Percentiles rank a stretch among this genome's conserved stretches.
phyloP scores from a whole-genome alignment of 2,888 invertebrate genomes.

The Microplitis manilae region DNA sequence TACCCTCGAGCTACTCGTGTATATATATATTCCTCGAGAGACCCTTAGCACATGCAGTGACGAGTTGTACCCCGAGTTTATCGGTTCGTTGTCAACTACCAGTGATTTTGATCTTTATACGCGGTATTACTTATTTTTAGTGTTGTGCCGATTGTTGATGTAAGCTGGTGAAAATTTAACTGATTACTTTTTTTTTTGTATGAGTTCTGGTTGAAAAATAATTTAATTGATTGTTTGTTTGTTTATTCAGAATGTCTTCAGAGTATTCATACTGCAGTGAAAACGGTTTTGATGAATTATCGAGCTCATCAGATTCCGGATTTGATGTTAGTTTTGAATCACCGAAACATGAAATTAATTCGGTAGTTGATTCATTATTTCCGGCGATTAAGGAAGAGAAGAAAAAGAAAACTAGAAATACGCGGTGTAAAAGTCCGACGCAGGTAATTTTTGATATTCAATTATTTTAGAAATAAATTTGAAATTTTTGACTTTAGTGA shows the following conservation, averaged over 20 bases:
- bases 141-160: background rate
- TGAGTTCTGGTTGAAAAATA: background rate
- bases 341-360: constrained; percentile 63
- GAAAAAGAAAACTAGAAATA: constrained; percentile 82
- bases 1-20: constrained; percentile 62
- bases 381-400: constrained; percentile 72
- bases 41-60: constrained; percentile 65
- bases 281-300: constrained; percentile 69
- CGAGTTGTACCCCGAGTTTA: constrained; percentile 62
- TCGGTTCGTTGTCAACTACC: constrained; percentile 45
- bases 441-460: constrained; percentile 62
- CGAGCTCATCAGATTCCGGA: constrained; percentile 83
- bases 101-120: constrained; percentile 48
- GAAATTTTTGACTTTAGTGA: background rate
- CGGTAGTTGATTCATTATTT: constrained; percentile 68
- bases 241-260: constrained; percentile 61
- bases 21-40: constrained; percentile 60
- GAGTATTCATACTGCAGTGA: constrained; percentile 70
- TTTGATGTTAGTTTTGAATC: constrained; percentile 82
- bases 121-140: constrained; percentile 9
- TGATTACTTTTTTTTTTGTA: no score
- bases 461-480: background rate
- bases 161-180: background rate
- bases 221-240: background rate
- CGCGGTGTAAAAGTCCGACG: constrained; percentile 82